Base-by-base conservation (phyloP, 2,113 vertebrate species). In the Zosterops hypoxanthus region DNA sequence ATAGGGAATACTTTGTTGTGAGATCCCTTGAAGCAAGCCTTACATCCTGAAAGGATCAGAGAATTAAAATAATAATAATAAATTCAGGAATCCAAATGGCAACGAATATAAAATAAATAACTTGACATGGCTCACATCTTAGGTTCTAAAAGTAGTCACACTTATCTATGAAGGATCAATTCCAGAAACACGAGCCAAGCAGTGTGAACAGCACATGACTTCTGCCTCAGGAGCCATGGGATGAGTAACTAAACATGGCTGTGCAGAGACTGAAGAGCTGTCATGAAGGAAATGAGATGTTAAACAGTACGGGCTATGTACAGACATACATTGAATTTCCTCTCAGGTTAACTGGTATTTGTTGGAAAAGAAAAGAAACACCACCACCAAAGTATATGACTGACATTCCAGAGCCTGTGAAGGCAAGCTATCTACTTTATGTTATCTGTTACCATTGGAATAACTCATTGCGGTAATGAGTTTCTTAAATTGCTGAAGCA, bases 171-270 rank as follows among this genome's bases (percentile, higher is more conserved):
- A 42, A 70, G 29, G 41, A 87, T 60, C 28, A 61, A 7, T 29
- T 82, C 44, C 57, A 71, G 72, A 91, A 89, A 34, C 1, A 7
- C 0, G 3, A 78, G 24, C 19, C 23, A 47, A 85, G 44, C 44
- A 39, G 31, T 31, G 20, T 0, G 2, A 85, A 41, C 5, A 68
- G 65, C 16, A 29, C 1, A 3, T 34, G 61, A 56, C 23, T 82
- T 84, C 55, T 53, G 49, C 7, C 26, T 69, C 16, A 12, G 0
- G 28, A 26, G 65, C 19, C 49, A 47, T 8, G 11, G 72, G 44
- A 71, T 0, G 0, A 26, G 29, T 63, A 71, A 41, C 31, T 47
- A 55, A 88, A 69, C 25, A 36, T 0, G 5, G 18, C 19, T 47
- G 8, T 28, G n/a, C 36, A 79, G 56, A 87, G 61, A 36, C 19